These are phyloP conservation scores for Sebastes wilsoni DNA, from an alignment of 2,797 vertebrate species.

Conservation along the genomic window DNA sequence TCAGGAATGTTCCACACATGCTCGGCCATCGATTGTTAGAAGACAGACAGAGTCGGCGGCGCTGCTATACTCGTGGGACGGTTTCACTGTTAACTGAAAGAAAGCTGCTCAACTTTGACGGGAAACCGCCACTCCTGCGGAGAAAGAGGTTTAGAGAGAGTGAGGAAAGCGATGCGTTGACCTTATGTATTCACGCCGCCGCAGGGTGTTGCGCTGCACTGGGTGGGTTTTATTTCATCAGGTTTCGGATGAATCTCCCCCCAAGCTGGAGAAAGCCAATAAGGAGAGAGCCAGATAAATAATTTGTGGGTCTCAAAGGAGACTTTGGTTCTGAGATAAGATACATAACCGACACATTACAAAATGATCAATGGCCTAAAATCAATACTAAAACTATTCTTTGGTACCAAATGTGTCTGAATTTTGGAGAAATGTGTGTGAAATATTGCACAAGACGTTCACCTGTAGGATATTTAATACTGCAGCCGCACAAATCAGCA, in stretches of 20 bases:
- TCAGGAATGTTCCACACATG: neutral
- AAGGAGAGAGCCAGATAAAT: neutral
- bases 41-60: neutral
- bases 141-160: neutral
- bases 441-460: neutral
- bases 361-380: neutral
- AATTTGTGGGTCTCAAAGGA: neutral
- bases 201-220: neutral
- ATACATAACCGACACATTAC: neutral
- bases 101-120: neutral
- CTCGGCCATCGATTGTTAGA: neutral
- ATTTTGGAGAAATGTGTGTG: no score
- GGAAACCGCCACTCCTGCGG: neutral
- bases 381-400: neutral
- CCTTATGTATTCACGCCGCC: neutral
- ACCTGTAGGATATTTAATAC: neutral
- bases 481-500: neutral
- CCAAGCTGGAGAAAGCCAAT: neutral
- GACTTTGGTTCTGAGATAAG: neutral
- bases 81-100: conserved; percentile 6
- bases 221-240: neutral
- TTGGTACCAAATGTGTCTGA: neutral
- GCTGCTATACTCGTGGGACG: neutral
- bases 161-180: neutral
- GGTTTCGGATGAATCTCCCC: neutral